These are phyloP conservation scores for Ephestia elutella DNA, from an alignment of 1,140 invertebrate species.

Conservation along the genomic window DNA sequence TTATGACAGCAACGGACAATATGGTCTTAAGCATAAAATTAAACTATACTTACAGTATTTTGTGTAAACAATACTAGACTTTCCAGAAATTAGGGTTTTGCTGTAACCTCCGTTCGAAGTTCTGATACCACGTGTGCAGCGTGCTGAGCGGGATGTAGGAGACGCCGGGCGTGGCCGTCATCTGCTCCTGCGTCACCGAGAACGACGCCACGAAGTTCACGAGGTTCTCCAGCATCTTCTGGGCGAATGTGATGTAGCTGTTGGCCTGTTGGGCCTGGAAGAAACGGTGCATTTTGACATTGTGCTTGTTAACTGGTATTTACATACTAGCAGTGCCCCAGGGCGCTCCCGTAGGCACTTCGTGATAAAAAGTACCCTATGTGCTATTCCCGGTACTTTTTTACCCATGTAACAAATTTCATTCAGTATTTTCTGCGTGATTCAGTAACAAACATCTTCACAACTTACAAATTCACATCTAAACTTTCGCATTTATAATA, in stretches of 20 bases:
- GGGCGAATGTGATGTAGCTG: constrained; percentile 87
- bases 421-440: too few relatives aligned
- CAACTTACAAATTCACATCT: too few relatives aligned
- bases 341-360: too few relatives aligned
- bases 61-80: constrained; percentile 29
- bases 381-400: too few relatives aligned
- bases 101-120: constrained; percentile 90
- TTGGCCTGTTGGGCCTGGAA: constrained; percentile 76
- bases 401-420: too few relatives aligned
- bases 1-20: too few relatives aligned
- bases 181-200: constrained; percentile 85
- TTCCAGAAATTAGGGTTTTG: constrained; percentile 98
- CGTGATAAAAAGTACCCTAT: too few relatives aligned
- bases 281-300: background rate
- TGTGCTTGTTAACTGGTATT: background rate
- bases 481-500: too few relatives aligned
- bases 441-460: too few relatives aligned
- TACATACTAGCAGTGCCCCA: too few relatives aligned
- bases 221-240: constrained; percentile 95
- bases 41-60: background rate
- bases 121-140: constrained; percentile 94
- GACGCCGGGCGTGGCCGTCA: constrained; percentile 86
- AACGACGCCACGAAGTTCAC: constrained; percentile 95
- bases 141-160: constrained; percentile 90
- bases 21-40: background rate